These are phyloP conservation scores for Drosophila nigrodunni DNA, from an alignment of 1,140 invertebrate species.

Conservation along the genomic window DNA sequence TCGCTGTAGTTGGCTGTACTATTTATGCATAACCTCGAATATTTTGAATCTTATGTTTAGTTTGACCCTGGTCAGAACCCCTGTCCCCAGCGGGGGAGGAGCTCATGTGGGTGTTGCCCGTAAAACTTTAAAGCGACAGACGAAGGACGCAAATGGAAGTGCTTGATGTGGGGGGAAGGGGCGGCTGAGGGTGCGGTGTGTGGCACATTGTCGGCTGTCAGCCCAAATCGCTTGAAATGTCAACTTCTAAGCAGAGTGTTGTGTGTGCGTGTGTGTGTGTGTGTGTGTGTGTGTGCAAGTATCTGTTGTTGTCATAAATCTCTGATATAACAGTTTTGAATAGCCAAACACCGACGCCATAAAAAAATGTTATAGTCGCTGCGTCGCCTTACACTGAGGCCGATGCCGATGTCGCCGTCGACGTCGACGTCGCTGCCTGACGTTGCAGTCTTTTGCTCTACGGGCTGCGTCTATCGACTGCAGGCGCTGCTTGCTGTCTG, in stretches of 20 bases:
- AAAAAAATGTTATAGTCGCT: conserved; percentile 42
- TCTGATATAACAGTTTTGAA: conserved; percentile 64
- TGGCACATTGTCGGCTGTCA: conserved; percentile 42
- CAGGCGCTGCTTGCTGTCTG: neutral
- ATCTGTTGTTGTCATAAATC: conserved; percentile 56
- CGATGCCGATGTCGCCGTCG: neutral
- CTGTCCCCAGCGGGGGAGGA: neutral
- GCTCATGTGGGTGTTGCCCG: conserved; percentile 29
- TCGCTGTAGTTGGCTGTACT: neutral
- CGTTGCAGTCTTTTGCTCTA: conserved; percentile 41
- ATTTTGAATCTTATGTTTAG: conserved; percentile 29
- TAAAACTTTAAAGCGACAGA: conserved; percentile 35
- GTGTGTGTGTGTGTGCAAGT: conserved; percentile 20
- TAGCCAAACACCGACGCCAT: conserved; percentile 49
- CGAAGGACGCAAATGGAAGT: conserved; percentile 12
- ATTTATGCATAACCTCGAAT: conserved; percentile 31
- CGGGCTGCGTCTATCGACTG: conserved; percentile 23
- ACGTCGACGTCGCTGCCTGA: no score
- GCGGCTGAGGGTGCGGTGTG: neutral
- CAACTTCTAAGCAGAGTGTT: conserved; percentile 57
- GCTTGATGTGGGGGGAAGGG: neutral
- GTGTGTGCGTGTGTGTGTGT: conserved; percentile 16
- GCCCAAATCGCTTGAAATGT: conserved; percentile 60
- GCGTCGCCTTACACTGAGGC: neutral
- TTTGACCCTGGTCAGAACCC: conserved; percentile 32